Evolutionary conservation across 2,797 vertebrate genomes (phyloP), one percentile per base, ranked within the genome.

Genomic region (Pseudochirops corinnae): DNA sequence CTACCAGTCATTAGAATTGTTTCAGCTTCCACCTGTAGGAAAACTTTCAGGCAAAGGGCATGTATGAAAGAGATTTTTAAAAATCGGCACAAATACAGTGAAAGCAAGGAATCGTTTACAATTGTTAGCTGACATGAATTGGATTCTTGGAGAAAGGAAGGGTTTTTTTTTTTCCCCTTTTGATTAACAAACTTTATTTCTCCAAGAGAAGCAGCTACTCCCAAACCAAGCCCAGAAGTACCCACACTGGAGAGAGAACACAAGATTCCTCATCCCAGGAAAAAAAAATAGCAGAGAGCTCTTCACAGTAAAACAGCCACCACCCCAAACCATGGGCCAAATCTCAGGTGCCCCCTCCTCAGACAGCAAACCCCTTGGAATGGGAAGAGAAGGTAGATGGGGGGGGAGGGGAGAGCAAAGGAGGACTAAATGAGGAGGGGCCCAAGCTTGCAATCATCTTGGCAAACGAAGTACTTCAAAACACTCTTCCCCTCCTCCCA

Each of bases 131-230:
- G 31, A n/a, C 33, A 67, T 67, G n/a, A n/a, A 67, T 16, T 67
- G 62, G 13, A n/a, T 67, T 33, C 31, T n/a, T n/a, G 13, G 5
- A 16, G 31, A n/a, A 67, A 67, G 33, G 1, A 62, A 12, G 60
- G 60, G 33, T 33, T 33, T 60, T 1, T 11, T 58, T 29, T 28
- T 56, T 1, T 21, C 21, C 56, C 21, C 21, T 50, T 90, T 90
- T 90, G 87, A 90, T 90, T 53, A 90, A 90, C 87, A 90, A 90
- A 90, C 7, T 90, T 90, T 90, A 90, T 90, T 53, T 67, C 62
- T 67, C 62, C 39, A n/a, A 90, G 50, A 90, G 87, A 50, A 90
- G 50, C 87, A 52, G 33, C 62, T 26, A n/a, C 14, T 26, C 5
- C 62, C 13, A 67, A 9, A 33, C 62, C 62, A 67, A 67, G 33